Evolutionary conservation across 1,140 invertebrate species (phyloP), one percentile per base, ranked within the genome.

Genomic region (Bombus affinis): DNA sequence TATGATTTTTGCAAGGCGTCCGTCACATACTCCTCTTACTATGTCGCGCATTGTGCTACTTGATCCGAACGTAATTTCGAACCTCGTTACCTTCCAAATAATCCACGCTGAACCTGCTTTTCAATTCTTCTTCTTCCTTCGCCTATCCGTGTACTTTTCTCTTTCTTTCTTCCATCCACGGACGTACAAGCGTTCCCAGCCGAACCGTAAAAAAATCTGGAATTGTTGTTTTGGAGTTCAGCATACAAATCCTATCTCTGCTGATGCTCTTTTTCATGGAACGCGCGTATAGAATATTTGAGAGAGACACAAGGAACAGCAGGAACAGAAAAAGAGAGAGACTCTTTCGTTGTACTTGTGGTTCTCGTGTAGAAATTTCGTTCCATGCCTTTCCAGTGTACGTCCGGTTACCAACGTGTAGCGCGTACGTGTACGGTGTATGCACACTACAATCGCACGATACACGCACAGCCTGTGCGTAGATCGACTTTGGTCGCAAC

Each of bases 251-350:
- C 28, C 68, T 35, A 10, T 35, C 13, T 37, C 57, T 32, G 44
- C 47, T 22, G 25, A 53, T 32, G 25, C 28, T 32, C 18, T 62
- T 32, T 78, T 68, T 57, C 47, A 42, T 37, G 80, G 57, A 35
- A 81, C 62, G 77, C 88, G 86, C 65, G 86, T 65, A 77, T 77
- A 62, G 32, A 85, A 88, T 85, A 88, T 89, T 80, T 9, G 73
- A 37, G 35, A 32, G 32, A 62, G 75, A 53, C 28, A 22, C 8
- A 57, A 73, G 25, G 1, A 39, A 39, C 32, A 39, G 35, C 2
- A 6, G 13, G 3, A 12, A 42, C 13, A 18, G 8, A 62, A 22
- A 28, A 25, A 75, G 47, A 8, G 35, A n/a, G n/a, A 25, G 47
- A 73, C 37, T 70, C 44, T 22, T 13, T 13, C 37, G 37, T 35